Evolutionary conservation across 2,888 invertebrate genomes (phyloP), one percentile per base, ranked within the genome.

Genomic region (Scelioninae gen. 1): DNA sequence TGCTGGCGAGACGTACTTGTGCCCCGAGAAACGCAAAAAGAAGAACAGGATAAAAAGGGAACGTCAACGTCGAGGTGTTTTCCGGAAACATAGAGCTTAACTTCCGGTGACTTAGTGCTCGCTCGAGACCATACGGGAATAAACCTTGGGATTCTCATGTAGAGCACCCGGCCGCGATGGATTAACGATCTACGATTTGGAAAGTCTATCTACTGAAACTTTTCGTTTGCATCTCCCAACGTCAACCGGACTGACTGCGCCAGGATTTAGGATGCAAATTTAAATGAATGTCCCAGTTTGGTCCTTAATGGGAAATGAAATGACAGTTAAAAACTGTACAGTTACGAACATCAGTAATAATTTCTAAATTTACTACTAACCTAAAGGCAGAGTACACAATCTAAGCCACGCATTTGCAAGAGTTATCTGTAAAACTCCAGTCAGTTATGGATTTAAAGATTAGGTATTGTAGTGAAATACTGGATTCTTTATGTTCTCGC

Each of bases 141-240:
- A 86, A 87, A 87, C 83, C 83, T 69, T 55, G 65, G 74, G 79
- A 86, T 85, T 87, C 82, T 82, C 86, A 83, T 78, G 85, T 86
- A 69, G 69, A 72, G 86, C 82, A 84, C 79, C 82, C 85, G 78
- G 85, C 86, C 87, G 85, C 87, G 87, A 89, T 87, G 88, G 86
- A 90, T 90, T 89, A 90, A 90, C 88, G 90, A 88, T 87, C 87
- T 74, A 66, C 74, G 66, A 83, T 76, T 82, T 81, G 66, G 69
- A 74, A 62, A 68, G 49, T 74, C 58, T 55, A 38, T 58, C 78
- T 43, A n/a, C 45, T 65, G 43, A 71, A 79, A 71, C 49, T 65
- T 71, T 79, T 72, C 72, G 65, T 65, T 71, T 65, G 56, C 65
- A 58, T 78, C 56, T 55, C 40, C 1, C 32, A 23, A 49, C 11